A percentile compares a stretch with the other conserved stretches of the same genome.
Evolutionary conservation across 2,888 invertebrate genomes (phyloP).

Genomic region (Chrysina gloriosa): DNA sequence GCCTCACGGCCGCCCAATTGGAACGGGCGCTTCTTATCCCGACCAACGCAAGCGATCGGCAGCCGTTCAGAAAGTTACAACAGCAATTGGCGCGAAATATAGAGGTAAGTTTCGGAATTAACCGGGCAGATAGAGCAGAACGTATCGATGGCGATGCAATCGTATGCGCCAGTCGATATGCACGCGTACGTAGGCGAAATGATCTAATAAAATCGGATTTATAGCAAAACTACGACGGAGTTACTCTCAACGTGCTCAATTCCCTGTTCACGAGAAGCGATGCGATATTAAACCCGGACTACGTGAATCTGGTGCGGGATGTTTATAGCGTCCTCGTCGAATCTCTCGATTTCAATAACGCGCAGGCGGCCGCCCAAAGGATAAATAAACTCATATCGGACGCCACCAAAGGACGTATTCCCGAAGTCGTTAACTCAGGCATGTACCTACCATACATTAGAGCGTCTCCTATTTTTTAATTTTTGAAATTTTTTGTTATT

Average conservation of each 20-base stretch:
- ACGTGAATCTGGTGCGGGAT: conserved; percentile 55
- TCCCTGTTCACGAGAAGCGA: conserved; percentile 65
- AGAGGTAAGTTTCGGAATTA: conserved; percentile 46
- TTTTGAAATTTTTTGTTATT: too few relatives aligned
- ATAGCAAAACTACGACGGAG: conserved; percentile 54
- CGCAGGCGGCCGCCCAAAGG: conserved; percentile 65
- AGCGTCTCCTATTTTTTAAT: too few relatives aligned
- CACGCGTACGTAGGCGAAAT: too few relatives aligned
- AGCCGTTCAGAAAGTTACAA: conserved; percentile 55
- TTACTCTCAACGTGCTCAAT: conserved; percentile 65
- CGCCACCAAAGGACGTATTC: conserved; percentile 77
- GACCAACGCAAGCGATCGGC: conserved; percentile 24
- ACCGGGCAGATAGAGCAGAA: neutral
- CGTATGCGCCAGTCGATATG: too few relatives aligned
- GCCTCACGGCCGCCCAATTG: conserved; percentile 68
- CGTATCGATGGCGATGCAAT: too few relatives aligned
- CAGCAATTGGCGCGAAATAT: conserved; percentile 53
- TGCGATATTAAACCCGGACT: conserved; percentile 56
- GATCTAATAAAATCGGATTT: too few relatives aligned
- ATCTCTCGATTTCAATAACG: conserved; percentile 70
- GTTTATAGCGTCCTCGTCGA: conserved; percentile 69
- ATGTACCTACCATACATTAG: too few relatives aligned
- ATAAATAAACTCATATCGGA: conserved; percentile 78
- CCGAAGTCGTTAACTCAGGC: conserved; percentile 71
- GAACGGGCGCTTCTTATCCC: conserved; percentile 60